phyloP scores from a whole-genome alignment of 1,140 invertebrate genomes.

The Mycetomoellerius zeteki region DNA sequence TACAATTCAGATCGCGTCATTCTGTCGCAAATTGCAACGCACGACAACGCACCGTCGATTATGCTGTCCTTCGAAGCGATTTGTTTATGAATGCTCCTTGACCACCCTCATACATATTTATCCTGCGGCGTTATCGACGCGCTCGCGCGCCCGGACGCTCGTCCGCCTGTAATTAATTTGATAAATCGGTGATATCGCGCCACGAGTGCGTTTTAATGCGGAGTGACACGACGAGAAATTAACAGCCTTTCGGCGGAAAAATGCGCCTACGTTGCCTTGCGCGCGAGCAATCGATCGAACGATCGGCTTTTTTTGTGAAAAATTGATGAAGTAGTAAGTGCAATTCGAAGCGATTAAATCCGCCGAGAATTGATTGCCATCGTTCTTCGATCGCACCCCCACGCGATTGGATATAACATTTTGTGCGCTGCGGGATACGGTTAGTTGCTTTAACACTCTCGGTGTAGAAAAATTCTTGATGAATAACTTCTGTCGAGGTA shows the following conservation, averaged over 20 bases:
- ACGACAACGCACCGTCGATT: neutral
- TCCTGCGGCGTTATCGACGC: conserved; percentile 59
- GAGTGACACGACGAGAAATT: conserved; percentile 49
- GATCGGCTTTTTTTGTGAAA: conserved; percentile 34
- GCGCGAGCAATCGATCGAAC: conserved; percentile 4
- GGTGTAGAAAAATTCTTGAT: conserved; percentile 11
- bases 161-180: conserved; percentile 62
- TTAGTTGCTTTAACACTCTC: conserved; percentile 41
- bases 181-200: conserved; percentile 38
- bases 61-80: conserved; percentile 46
- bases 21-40: conserved; percentile 69
- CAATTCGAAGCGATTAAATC: conserved; percentile 57
- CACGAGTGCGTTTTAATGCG: conserved; percentile 3
- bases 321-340: conserved; percentile 49
- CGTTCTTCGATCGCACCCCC: conserved; percentile 45
- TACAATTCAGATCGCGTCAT: conserved; percentile 64
- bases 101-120: conserved; percentile 71
- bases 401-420: neutral
- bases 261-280: neutral
- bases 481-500: conserved; percentile 13
- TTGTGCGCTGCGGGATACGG: neutral
- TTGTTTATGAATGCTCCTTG: conserved; percentile 74
- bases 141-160: neutral
- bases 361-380: conserved; percentile 43
- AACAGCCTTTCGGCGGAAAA: conserved; percentile 55